Base-by-base conservation (phyloP, 2,113 vertebrate species). In the Istiophorus platypterus region DNA sequence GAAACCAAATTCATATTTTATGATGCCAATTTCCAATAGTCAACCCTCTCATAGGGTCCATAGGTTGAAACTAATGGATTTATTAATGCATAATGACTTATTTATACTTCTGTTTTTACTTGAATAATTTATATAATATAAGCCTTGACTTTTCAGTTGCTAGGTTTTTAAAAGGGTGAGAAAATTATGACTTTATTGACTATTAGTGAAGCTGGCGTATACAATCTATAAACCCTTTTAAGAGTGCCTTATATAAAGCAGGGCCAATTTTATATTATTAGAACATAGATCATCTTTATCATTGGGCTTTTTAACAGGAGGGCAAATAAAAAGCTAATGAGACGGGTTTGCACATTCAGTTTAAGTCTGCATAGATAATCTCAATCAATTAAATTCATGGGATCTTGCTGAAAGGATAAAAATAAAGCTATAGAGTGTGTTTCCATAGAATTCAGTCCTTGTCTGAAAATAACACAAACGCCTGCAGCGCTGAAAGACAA, bases 341-440 rank as follows among this genome's bases (percentile, higher is more conserved):
- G 51, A 14, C 51, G 4, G 11, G 34, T 65, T 54, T 41, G 11
- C 45, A 62, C 15, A 10, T 68, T 61, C n/a, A 62, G 7, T 72
- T 24, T 22, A 54, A 72, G 22, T 72, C 72, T 89, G 59, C 61
- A 37, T 18, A 73, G 76, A 49, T 41, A 51, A 76, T 66, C 56
- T 82, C 34, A 17, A 15, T 64, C 81, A 42, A 17, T 86, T 80
- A 59, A 82, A 84, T 86, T 9, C 52, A 78, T 68, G 22, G 49
- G 59, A 34, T 84, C 27, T 66, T 54, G 57, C 39, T 69, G 77
- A 72, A 5, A 7, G 24, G 58, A 65, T 62, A 52, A 62, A 81
- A 88, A 88, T 76, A 64, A 59, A 85, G 61, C 42, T 51, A 26
- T 42, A 29, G 29, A 24, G 52, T 59, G 51, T 71, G 45, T 80